Evolutionary conservation across 2,888 invertebrate genomes (phyloP), one percentile per base, ranked within the genome.

Genomic region (Ptilodon capucinus): DNA sequence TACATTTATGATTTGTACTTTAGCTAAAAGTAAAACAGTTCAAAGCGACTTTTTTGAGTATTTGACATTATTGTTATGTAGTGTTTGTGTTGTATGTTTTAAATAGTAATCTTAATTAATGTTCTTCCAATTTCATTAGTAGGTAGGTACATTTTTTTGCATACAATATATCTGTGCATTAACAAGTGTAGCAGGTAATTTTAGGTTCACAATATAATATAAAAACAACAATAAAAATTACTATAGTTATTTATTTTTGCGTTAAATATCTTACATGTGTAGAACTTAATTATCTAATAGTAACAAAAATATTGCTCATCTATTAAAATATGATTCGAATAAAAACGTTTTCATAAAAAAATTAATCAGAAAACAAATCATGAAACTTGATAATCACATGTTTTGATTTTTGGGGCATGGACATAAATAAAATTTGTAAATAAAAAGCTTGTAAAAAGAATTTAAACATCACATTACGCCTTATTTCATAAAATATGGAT

Each of bases 251-350:
- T 89, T 89, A 88, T 89, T 89, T 78, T 73, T 81, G 81, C 67
- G 68, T 78, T 75, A 78, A 81, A 81, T 81, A 81, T 78, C 79
- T 81, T 83, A 86, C 84, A 86, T 74, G 66, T 67, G 75, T 73
- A 67, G 50, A 52, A 73, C 83, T 83, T 84, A 82, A 55, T 60
- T 56, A 49, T 60, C 76, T 86, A 86, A 72, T 84, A 85, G 85
- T 87, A 87, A 87, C 86, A 87, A 88, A 86, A 86, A 88, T 87
- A 87, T 86, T 84, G 82, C 84, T 85, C 72, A 63, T 76, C 74
- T 86, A 82, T 76, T 64, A 78, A 74, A 51, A 51, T 67, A 66
- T 44, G 9, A 25, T 23, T 19, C 6, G 18, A 18, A 34, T 11
- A 19, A 32, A 32, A 32, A n/a, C 13, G 13, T 42, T 32, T 21